These are phyloP conservation scores for Epizoanthus rinbou DNA, from an alignment of 92 coral and sea anemone genomes.

Conservation along the genomic window DNA sequence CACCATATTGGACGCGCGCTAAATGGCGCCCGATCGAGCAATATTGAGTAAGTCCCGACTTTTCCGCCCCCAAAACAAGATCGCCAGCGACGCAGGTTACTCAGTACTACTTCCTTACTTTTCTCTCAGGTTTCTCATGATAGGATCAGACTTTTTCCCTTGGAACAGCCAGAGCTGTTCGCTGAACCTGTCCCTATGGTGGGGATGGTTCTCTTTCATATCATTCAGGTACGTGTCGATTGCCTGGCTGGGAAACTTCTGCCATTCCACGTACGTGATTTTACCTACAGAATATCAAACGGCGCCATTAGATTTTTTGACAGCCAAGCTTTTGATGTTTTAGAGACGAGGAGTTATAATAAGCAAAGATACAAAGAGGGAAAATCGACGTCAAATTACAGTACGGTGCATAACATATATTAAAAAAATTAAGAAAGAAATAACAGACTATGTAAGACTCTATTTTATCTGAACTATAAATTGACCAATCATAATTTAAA, in stretches of 20 bases:
- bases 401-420: too few relatives aligned
- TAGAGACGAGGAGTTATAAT: background rate
- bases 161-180: constrained; percentile 95
- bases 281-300: constrained; percentile 44
- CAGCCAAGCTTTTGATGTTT: background rate
- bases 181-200: constrained; percentile 90
- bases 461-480: too few relatives aligned
- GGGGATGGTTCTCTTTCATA: constrained; percentile 88
- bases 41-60: too few relatives aligned
- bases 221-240: constrained; percentile 88
- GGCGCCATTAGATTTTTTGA: background rate
- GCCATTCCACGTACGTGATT: constrained; percentile 82
- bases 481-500: too few relatives aligned
- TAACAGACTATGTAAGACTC: too few relatives aligned
- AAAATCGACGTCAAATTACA: too few relatives aligned
- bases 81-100: too few relatives aligned
- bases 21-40: too few relatives aligned
- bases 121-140: constrained; percentile 60
- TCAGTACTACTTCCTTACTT: constrained; percentile 53
- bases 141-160: constrained; percentile 65
- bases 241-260: constrained; percentile 75
- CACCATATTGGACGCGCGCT: too few relatives aligned
- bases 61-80: too few relatives aligned
- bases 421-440: too few relatives aligned
- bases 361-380: too few relatives aligned